A percentile compares a stretch with the other conserved stretches of the same genome.
Conservation (phyloP, 2,888 invertebrate genomes). For the Julus scandinavius region DNA sequence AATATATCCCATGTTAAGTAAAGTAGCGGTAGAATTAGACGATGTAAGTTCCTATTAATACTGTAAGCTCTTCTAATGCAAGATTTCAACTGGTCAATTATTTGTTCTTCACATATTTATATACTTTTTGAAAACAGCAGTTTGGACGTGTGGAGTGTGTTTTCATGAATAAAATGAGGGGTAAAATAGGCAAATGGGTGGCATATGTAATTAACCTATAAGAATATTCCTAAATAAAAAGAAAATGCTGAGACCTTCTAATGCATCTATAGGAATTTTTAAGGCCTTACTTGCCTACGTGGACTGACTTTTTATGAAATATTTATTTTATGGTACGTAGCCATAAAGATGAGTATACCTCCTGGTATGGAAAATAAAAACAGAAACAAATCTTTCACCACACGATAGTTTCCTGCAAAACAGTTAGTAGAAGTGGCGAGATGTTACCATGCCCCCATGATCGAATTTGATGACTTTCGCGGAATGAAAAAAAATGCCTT, state of each 20-base stretch:
- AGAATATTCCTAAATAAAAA: neutral
- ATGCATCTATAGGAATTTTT: constrained; percentile 1
- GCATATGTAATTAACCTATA: constrained; percentile 27
- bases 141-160: neutral
- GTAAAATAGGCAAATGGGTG: neutral
- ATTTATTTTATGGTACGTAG: neutral
- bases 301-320: neutral
- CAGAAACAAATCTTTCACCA: constrained; percentile 43
- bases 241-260: constrained; percentile 27
- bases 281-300: neutral
- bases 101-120: neutral
- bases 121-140: neutral
- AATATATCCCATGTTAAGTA: neutral
- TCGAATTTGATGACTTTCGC: neutral
- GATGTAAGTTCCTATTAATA: neutral
- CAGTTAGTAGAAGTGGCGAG: neutral
- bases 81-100: neutral
- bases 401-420: neutral
- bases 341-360: constrained; percentile 1
- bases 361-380: constrained; percentile 16
- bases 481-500: neutral
- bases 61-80: neutral
- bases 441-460: neutral
- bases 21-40: neutral
- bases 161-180: neutral